Evolutionary conservation across 2,888 invertebrate genomes (phyloP).

Genomic region (Lasioglossum villosulum): DNA sequence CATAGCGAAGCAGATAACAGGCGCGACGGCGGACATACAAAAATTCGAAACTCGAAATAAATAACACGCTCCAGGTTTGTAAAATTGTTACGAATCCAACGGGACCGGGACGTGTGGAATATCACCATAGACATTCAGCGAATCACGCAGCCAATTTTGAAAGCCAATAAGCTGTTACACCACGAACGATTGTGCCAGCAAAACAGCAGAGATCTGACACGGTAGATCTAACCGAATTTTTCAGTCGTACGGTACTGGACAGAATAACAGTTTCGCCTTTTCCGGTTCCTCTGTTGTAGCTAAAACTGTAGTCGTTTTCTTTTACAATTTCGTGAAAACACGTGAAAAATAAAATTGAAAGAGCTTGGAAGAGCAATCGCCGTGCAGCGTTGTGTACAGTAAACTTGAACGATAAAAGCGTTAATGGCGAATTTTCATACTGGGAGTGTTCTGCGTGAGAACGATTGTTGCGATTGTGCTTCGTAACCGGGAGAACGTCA

Average conservation of each 20-base stretch:
- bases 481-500: not conserved
- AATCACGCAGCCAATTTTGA: not conserved
- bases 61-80: not conserved
- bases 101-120: not conserved
- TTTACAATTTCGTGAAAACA: not conserved
- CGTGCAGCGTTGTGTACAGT: no score
- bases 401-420: no score
- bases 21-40: not conserved
- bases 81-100: not conserved
- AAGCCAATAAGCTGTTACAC: not conserved
- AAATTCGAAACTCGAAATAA: no score
- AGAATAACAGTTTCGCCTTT: not conserved
- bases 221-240: not conserved
- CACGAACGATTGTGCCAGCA: not conserved
- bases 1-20: not conserved
- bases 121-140: not conserved
- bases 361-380: not conserved
- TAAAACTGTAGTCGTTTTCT: not conserved
- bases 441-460: not conserved
- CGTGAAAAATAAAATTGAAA: not conserved
- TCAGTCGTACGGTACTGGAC: not conserved
- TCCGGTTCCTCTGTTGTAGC: not conserved
- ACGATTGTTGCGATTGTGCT: no score
- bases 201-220: not conserved
- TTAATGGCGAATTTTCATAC: no score